Base-by-base conservation (phyloP, 2,888 invertebrate species). In the Spisula solida region DNA sequence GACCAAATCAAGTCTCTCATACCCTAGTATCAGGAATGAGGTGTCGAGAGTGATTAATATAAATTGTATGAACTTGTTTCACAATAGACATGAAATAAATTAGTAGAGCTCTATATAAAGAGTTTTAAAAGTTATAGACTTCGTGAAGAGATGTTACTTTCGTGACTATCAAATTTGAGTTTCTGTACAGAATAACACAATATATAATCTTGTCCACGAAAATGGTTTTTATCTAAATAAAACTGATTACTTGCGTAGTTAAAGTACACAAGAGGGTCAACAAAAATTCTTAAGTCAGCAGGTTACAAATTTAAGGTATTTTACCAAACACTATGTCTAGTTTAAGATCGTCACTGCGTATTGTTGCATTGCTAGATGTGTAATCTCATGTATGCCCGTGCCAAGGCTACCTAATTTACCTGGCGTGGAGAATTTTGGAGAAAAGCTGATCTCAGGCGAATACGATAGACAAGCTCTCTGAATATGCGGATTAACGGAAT, bases 191-290 rank as follows among this genome's bases (percentile, higher is more conserved):
- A 51, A 51, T 51, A 51, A 12, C 60, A n/a, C 5, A 25, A 25
- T 66, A 25, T 25, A 20, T 10, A 66, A 66, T 66, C n/a, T 66
- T 25, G 25, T 25, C 25, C 60, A 25, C 1, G 60, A 25, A 66
- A n/a, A 66, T 66, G 60, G 60, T 66, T 66, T 25, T 66, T 25
- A 66, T 66, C 60, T 25, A 25, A 60, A 66, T 66, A 66, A 66
- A 66, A 5, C 25, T 66, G 60, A 66, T 66, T n/a, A 66, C 56
- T 56, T 56, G 56, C 56, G 16, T 56, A 20, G 56, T 56, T n/a
- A 0, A 56, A 20, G 56, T 56, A 18, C 56, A 56, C n/a, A 18
- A 56, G n/a, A 56, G 18, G 56, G 56, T 56, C 60, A 66, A 25
- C 60, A 25, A 20, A 25, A 66, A 25, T 66, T 66, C 60, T 66